Evolutionary conservation across 1,140 invertebrate genomes (phyloP).

Genomic region (Daktulosphaira vitifoliae): DNA sequence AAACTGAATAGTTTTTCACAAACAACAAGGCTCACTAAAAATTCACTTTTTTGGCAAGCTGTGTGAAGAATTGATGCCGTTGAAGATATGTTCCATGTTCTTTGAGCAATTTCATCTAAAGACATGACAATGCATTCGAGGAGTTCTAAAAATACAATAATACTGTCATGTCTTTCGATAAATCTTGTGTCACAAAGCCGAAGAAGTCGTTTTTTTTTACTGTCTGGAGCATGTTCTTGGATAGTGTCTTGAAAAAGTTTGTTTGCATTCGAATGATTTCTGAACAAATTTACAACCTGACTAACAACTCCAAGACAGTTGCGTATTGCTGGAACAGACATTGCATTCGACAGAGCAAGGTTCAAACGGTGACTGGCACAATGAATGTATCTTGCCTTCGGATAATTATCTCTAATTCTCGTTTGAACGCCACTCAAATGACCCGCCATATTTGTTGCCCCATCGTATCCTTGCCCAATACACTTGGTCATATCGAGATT

Average conservation of each 20-base stretch:
- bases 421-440: background rate
- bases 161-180: background rate
- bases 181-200: background rate
- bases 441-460: background rate
- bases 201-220: background rate
- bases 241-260: background rate
- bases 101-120: background rate
- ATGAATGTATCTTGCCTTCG: background rate
- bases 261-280: background rate
- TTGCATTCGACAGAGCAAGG: background rate
- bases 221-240: background rate
- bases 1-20: background rate
- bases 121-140: background rate
- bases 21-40: background rate
- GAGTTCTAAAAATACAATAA: background rate
- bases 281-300: background rate
- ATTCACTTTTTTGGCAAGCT: background rate
- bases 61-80: background rate
- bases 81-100: background rate
- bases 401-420: background rate
- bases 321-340: background rate
- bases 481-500: background rate
- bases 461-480: constrained; percentile 1
- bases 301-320: background rate
- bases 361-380: background rate